phyloP scores from a whole-genome alignment of 2,113 vertebrate genomes.

The Trochalopteron elliotii region DNA sequence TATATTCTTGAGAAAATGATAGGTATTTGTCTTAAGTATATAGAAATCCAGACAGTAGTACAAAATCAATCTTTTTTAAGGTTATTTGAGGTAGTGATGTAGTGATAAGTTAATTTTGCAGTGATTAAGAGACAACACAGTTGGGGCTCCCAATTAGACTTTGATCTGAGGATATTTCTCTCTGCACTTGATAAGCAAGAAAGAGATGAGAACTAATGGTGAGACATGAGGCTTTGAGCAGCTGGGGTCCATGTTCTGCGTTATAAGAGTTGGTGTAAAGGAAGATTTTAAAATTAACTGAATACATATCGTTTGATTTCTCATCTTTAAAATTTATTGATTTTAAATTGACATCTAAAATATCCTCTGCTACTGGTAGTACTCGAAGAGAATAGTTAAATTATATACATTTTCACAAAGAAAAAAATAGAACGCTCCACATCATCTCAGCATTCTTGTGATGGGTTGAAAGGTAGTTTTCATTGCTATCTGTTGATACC shows the following conservation, averaged over 20 bases:
- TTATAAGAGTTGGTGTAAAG: not conserved
- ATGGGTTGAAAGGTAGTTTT: not conserved
- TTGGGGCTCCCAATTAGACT: constrained; percentile 8
- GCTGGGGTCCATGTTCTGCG: not conserved
- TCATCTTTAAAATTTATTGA: not conserved
- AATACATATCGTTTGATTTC: not conserved
- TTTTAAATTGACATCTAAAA: not conserved
- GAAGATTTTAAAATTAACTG: not conserved
- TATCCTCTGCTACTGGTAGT: not conserved
- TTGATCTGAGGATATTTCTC: constrained; percentile 39
- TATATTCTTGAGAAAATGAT: constrained; percentile 13
- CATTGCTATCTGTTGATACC: not conserved
- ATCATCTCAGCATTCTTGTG: not conserved
- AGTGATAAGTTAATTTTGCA: constrained; percentile 50
- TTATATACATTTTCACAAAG: not conserved
- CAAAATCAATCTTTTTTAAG: constrained; percentile 44
- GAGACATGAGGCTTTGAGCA: not conserved
- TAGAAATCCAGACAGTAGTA: constrained; percentile 18
- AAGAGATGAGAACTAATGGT: not conserved
- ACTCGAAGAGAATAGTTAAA: not conserved
- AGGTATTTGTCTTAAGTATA: constrained; percentile 22
- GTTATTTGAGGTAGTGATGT: constrained; percentile 48
- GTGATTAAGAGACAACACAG: constrained; percentile 39
- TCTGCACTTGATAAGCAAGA: constrained; percentile 4
- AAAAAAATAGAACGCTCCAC: not conserved